Evolutionary conservation across 2,888 invertebrate genomes (phyloP).

Genomic region (Plagodis dolabraria): DNA sequence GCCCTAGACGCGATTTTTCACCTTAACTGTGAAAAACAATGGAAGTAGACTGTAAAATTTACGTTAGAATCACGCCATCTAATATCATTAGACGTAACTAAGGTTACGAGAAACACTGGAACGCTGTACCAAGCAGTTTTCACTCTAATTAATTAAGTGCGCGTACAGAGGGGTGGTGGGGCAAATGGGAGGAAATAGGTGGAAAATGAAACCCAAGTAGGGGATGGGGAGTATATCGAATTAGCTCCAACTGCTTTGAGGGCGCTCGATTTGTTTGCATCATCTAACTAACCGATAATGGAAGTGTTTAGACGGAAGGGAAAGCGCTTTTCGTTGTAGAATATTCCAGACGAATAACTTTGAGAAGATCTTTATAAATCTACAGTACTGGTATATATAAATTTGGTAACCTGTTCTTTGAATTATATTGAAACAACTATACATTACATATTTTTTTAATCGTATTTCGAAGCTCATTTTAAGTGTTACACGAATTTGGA

Average conservation of each 20-base stretch:
- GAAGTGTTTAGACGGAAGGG: conserved; percentile 36
- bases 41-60: conserved; percentile 16
- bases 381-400: no score
- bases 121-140: conserved; percentile 45
- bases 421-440: no score
- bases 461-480: no score
- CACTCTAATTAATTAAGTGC: conserved; percentile 57
- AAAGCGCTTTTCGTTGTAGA: conserved; percentile 19
- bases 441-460: no score
- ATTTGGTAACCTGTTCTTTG: no score
- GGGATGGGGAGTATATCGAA: conserved; percentile 45
- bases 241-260: conserved; percentile 40
- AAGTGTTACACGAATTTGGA: no score
- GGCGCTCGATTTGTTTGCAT: conserved; percentile 53
- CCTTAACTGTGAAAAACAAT: conserved; percentile 11
- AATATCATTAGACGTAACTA: conserved; percentile 24
- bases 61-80: conserved; percentile 22
- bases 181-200: conserved; percentile 26
- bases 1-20: not conserved
- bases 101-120: conserved; percentile 27
- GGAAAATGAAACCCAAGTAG: conserved; percentile 13
- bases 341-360: no score
- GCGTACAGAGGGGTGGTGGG: conserved; percentile 20
- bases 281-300: conserved; percentile 49
- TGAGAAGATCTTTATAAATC: no score